Evolutionary conservation across 2,113 vertebrate genomes (phyloP).

Genomic region (Mastomys natalensis): DNA sequence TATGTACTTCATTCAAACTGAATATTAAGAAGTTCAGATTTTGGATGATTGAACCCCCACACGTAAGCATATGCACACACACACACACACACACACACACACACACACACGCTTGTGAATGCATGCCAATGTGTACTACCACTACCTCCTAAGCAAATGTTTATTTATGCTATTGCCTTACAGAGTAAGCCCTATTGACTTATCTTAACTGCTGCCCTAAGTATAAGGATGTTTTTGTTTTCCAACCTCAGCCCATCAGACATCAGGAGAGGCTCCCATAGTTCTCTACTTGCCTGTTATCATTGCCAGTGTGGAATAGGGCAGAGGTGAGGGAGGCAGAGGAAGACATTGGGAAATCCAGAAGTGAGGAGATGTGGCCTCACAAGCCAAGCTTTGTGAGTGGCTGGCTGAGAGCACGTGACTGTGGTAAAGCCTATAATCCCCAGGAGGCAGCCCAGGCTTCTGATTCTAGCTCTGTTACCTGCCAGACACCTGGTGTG

Average conservation of each 20-base stretch:
- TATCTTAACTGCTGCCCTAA: constrained; percentile 45
- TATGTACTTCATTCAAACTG: not conserved
- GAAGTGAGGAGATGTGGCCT: not conserved
- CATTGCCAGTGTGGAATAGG: not conserved
- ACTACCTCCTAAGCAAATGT: not conserved
- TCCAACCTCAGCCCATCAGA: not conserved
- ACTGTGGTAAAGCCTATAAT: not conserved
- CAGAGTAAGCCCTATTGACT: not conserved
- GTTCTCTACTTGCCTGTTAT: not conserved
- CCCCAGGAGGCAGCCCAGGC: not conserved
- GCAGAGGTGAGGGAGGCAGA: not conserved
- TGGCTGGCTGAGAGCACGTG: not conserved
- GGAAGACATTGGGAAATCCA: not conserved
- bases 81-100: not conserved
- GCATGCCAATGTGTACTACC: not conserved
- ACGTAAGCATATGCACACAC: not conserved
- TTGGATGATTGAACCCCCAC: not conserved
- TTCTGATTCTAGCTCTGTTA: constrained; percentile 2
- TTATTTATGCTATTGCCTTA: not conserved
- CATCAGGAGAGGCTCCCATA: not conserved
- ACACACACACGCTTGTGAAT: not conserved
- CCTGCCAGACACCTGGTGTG: not conserved
- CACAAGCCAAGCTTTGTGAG: not conserved
- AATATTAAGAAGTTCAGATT: constrained; percentile 8
- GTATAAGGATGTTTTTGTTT: not conserved